These are phyloP conservation scores for Lissocephala sabroskyi DNA, from an alignment of 2,888 invertebrate species.

Conservation along the genomic window DNA sequence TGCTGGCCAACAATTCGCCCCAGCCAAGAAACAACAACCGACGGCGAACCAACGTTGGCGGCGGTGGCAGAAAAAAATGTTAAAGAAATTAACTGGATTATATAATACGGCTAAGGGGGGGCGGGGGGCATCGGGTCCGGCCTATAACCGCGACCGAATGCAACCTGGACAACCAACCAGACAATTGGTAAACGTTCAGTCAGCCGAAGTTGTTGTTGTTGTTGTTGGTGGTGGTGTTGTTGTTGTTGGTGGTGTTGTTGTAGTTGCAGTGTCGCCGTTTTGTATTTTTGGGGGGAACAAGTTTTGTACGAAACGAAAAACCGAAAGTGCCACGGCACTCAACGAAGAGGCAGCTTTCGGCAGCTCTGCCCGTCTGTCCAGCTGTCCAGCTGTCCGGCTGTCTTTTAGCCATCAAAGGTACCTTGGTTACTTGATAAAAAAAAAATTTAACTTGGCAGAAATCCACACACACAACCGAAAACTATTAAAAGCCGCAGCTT, in stretches of 20 bases:
- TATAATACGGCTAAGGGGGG: conserved; percentile 39
- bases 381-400: background rate
- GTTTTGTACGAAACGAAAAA: background rate
- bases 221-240: conserved; percentile 2
- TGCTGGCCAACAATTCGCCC: conserved; percentile 21
- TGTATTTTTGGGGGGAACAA: conserved; percentile 1
- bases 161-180: conserved; percentile 48
- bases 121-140: background rate
- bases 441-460: background rate
- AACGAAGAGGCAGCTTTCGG: background rate
- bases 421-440: conserved; percentile 11
- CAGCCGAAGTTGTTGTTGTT: background rate
- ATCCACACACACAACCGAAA: background rate
- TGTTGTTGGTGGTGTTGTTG: no score
- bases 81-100: conserved; percentile 65
- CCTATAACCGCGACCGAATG: conserved; percentile 33
- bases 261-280: conserved; percentile 14
- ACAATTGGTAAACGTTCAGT: conserved; percentile 2
- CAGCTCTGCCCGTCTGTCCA: background rate
- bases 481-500: background rate
- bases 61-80: conserved; percentile 30
- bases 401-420: conserved; percentile 1
- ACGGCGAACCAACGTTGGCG: conserved; percentile 32
- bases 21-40: conserved; percentile 27
- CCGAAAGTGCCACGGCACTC: no score